These are phyloP conservation scores for Sussaba pulchella DNA, from an alignment of 2,888 invertebrate species.

Conservation along the genomic window DNA sequence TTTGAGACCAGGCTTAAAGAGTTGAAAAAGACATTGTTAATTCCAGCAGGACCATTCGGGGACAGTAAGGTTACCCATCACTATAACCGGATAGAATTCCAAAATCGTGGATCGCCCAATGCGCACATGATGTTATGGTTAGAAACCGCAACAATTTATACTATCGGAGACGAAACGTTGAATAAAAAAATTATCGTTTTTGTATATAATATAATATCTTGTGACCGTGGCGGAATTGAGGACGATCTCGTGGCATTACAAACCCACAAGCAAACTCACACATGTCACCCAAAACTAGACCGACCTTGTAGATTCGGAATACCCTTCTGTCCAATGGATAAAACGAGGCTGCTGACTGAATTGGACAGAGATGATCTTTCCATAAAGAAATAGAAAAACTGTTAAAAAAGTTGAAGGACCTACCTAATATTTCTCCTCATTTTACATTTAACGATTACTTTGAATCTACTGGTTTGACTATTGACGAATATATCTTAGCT, in stretches of 20 bases:
- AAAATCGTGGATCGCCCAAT: constrained; percentile 60
- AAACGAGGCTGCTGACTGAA: background rate
- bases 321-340: constrained; percentile 38
- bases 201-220: no score
- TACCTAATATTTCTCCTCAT: no score
- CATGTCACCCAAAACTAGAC: constrained; percentile 38
- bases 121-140: constrained; percentile 58
- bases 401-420: no score
- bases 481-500: no score
- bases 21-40: no score
- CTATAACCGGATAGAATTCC: constrained; percentile 61
- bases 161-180: no score
- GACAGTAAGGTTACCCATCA: background rate
- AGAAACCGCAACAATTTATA: constrained; percentile 42
- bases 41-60: no score
- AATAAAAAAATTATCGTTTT: no score
- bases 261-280: constrained; percentile 43
- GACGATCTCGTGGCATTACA: background rate
- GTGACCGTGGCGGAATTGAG: no score
- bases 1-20: constrained; percentile 24
- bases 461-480: no score
- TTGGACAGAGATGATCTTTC: background rate
- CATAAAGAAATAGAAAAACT: no score
- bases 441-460: no score
- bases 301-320: constrained; percentile 44